A percentile compares a stretch with the other conserved stretches of the same genome.
These are phyloP conservation scores for Mechanitis mazaeus DNA, from an alignment of 2,888 invertebrate species.

Conservation along the genomic window DNA sequence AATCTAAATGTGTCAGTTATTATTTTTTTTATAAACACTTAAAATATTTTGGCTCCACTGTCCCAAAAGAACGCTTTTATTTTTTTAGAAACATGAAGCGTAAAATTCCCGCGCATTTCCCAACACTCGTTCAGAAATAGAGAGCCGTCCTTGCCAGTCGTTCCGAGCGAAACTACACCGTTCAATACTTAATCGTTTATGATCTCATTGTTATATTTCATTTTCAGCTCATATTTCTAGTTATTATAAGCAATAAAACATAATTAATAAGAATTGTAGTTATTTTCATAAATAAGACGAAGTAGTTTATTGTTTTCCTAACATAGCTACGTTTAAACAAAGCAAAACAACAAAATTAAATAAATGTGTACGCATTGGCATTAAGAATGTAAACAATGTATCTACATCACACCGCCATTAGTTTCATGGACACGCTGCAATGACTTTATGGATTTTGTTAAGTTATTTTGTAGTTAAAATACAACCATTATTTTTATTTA, in stretches of 20 bases:
- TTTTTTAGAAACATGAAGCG: conserved; percentile 22
- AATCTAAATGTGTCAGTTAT: background rate
- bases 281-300: background rate
- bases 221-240: background rate
- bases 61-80: conserved; percentile 11
- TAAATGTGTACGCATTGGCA: conserved; percentile 3
- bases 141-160: conserved; percentile 45
- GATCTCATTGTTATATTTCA: conserved; percentile 23
- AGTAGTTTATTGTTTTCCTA: too few species aligned
- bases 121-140: conserved; percentile 56
- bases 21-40: background rate
- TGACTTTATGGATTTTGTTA: background rate
- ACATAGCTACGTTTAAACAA: too few species aligned
- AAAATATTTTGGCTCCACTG: background rate
- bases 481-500: background rate
- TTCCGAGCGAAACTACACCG: conserved; percentile 18
- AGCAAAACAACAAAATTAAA: background rate
- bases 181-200: conserved; percentile 21
- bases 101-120: conserved; percentile 49
- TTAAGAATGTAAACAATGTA: conserved; percentile 2
- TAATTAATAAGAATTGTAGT: background rate
- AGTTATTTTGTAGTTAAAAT: background rate
- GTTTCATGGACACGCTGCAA: background rate
- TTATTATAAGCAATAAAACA: background rate
- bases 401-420: background rate